Conservation (phyloP, 35 echinoderm and acorn worm genomes). For the Ophioderma brevispina region DNA sequence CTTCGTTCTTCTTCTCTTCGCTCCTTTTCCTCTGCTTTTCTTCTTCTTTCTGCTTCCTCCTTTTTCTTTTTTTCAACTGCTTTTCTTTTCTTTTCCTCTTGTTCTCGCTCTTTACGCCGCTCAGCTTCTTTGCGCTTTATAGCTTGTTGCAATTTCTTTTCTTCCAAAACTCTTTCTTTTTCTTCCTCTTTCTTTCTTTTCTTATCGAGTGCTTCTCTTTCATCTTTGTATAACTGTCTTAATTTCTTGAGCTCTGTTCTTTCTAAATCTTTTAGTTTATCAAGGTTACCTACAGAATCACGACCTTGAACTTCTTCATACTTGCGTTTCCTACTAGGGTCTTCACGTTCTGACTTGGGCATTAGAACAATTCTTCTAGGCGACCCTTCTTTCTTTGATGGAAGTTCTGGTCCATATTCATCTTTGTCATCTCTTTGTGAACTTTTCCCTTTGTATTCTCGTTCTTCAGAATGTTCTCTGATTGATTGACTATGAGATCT, state of each 20-base stretch:
- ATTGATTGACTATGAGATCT: not conserved
- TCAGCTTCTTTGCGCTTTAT: constrained; percentile 5
- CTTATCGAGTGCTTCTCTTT: constrained; percentile 12
- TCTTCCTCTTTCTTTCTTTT: constrained; percentile 22
- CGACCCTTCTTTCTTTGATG: not conserved
- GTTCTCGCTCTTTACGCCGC: constrained; percentile 1
- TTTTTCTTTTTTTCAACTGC: constrained; percentile 55
- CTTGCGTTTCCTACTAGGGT: not conserved
- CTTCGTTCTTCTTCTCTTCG: constrained; percentile 45
- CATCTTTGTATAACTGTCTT: constrained; percentile 32
- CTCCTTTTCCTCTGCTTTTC: constrained; percentile 52
- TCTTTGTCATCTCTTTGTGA: not conserved
- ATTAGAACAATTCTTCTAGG: constrained; percentile 17
- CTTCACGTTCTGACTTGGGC: constrained; percentile 24
- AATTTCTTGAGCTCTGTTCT: constrained; percentile 20
- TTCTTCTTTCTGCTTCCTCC: constrained; percentile 30
- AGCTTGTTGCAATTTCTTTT: constrained; percentile 7
- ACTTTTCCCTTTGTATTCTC: not conserved
- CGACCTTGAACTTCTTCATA: not conserved
- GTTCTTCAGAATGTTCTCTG: not conserved
- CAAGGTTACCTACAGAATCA: not conserved
- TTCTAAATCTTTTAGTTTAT: not conserved
- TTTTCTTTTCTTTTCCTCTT: constrained; percentile 15
- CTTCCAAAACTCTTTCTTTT: constrained; percentile 25
- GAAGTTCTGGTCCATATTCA: not conserved